phyloP scores from a whole-genome alignment of 2,888 invertebrate species.

The Tenodera sinensis region DNA sequence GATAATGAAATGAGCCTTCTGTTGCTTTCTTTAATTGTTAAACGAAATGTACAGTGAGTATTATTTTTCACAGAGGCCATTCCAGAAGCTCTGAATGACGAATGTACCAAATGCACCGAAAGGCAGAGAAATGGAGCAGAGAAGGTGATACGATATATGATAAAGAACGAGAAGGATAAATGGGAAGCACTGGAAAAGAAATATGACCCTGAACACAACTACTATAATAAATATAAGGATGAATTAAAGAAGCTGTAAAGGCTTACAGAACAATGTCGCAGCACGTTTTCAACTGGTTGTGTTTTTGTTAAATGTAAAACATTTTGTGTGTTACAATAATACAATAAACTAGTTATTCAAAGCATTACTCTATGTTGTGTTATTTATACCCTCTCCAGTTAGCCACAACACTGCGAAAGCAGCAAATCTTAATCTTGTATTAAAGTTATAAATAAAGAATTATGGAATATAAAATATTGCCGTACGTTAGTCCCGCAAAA shows the following conservation, averaged over 20 bases:
- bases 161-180: conserved; percentile 20
- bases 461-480: no score
- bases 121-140: conserved; percentile 25
- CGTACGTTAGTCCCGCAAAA: no score
- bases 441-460: no score
- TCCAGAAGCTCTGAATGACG: conserved; percentile 28
- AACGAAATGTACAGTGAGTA: not conserved
- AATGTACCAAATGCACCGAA: conserved; percentile 26
- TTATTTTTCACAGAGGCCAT: conserved; percentile 21
- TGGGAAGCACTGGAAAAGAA: conserved; percentile 27
- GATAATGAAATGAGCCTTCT: no score
- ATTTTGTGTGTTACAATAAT: no score
- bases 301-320: no score
- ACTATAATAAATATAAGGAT: conserved; percentile 17
- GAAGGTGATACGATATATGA: conserved; percentile 26
- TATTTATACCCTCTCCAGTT: no score
- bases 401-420: no score
- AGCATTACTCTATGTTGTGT: no score
- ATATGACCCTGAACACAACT: conserved; percentile 29
- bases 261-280: not conserved
- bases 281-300: not conserved
- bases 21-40: fast-evolving
- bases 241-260: not conserved
- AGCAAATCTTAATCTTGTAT: no score
- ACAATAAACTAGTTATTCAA: no score